phyloP scores from a whole-genome alignment of 2,797 vertebrate species.

The Brachymystax lenok region DNA sequence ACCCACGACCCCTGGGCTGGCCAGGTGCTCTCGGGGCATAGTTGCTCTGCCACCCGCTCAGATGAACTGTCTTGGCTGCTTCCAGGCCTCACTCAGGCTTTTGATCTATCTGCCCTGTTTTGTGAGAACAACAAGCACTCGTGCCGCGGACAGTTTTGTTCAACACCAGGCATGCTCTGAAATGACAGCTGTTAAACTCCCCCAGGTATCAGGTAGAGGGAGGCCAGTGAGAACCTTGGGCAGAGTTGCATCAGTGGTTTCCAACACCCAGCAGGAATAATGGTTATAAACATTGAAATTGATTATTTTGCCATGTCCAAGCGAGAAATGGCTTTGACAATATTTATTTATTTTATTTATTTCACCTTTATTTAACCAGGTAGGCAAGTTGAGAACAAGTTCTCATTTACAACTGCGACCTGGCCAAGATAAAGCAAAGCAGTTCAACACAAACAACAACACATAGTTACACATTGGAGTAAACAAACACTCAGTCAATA shows the following conservation, averaged over 20 bases:
- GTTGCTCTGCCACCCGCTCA: constrained; percentile 33
- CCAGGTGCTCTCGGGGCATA: constrained; percentile 38
- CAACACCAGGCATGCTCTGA: constrained; percentile 1
- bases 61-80: constrained; percentile 45
- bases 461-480: too few species aligned
- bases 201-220: background rate
- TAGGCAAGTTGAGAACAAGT: too few species aligned
- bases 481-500: too few species aligned
- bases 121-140: constrained; percentile 8
- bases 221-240: background rate
- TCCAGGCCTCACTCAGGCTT: constrained; percentile 37
- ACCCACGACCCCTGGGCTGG: constrained; percentile 48
- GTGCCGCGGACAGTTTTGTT: constrained; percentile 19
- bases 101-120: constrained; percentile 44
- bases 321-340: background rate
- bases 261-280: background rate
- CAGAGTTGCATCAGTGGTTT: background rate
- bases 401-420: too few species aligned
- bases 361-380: too few species aligned
- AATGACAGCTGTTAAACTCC: background rate
- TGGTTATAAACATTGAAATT: constrained; percentile 11
- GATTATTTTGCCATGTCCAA: background rate
- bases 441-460: too few species aligned
- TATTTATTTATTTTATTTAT: too few species aligned
- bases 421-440: too few species aligned